phyloP scores from a whole-genome alignment of 2,888 invertebrate species.

The Thecophora atra region DNA sequence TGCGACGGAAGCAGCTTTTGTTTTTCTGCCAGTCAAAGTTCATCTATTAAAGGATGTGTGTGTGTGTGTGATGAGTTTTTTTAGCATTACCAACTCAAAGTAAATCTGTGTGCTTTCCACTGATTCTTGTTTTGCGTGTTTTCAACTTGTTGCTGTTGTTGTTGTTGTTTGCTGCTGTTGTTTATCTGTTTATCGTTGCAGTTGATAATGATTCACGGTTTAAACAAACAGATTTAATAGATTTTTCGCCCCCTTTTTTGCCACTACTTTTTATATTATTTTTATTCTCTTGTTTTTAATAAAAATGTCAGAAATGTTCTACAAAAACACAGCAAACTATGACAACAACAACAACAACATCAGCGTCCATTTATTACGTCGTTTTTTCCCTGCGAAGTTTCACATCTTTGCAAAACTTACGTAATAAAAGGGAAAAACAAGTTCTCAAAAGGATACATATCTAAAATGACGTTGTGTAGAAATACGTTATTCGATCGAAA shows the following conservation, averaged over 20 bases:
- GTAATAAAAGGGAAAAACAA: background rate
- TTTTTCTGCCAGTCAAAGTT: background rate
- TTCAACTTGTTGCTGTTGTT: background rate
- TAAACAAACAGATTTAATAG: too few relatives aligned
- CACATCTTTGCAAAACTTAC: too few relatives aligned
- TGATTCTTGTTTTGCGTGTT: too few relatives aligned
- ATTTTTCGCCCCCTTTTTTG: too few relatives aligned
- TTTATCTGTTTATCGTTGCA: background rate
- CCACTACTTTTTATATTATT: too few relatives aligned
- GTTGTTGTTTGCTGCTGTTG: background rate
- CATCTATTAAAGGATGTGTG: background rate
- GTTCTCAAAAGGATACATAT: background rate
- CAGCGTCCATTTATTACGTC: too few relatives aligned
- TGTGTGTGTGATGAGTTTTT: background rate
- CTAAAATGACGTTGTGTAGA: background rate
- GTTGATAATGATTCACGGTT: background rate
- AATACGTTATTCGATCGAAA: background rate
- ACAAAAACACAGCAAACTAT: too few relatives aligned
- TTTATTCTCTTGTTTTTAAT: too few relatives aligned
- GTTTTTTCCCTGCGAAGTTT: too few relatives aligned
- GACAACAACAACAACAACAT: too few relatives aligned
- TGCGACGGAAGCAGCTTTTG: background rate
- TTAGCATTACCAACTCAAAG: background rate
- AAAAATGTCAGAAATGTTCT: too few relatives aligned
- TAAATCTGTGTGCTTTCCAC: too few relatives aligned